These are phyloP conservation scores for Seriola dumerili DNA, from an alignment of 2,113 vertebrate genomes.

Conservation along the genomic window DNA sequence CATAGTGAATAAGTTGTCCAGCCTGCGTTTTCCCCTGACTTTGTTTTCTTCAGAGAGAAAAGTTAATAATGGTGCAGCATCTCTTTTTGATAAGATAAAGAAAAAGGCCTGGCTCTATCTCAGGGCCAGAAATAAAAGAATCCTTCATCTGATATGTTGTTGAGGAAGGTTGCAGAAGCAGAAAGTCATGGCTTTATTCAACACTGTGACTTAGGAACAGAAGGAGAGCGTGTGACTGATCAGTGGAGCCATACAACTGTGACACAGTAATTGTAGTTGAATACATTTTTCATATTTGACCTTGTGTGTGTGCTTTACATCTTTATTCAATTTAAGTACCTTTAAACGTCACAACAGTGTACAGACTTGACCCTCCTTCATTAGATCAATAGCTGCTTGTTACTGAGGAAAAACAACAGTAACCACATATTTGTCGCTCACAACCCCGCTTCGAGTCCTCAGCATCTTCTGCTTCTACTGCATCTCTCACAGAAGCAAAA, in stretches of 20 bases:
- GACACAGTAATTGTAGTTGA: neutral
- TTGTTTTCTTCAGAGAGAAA: neutral
- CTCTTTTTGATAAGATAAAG: neutral
- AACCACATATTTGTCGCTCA: too few relatives aligned
- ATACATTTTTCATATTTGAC: neutral
- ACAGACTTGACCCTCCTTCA: neutral
- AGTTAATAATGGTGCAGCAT: neutral
- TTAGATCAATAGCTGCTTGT: neutral
- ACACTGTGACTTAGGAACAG: too few relatives aligned
- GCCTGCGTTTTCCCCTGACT: neutral
- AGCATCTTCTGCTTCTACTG: neutral
- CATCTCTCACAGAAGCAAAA: neutral
- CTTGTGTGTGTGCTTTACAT: neutral
- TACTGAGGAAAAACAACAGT: too few relatives aligned
- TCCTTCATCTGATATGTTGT: neutral
- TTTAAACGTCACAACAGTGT: neutral
- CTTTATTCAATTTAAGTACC: neutral
- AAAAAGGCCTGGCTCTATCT: neutral
- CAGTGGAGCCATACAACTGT: too few relatives aligned
- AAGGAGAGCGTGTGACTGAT: too few relatives aligned
- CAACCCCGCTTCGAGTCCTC: neutral
- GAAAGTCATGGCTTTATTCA: neutral
- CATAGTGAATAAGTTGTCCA: too few relatives aligned
- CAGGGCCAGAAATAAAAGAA: too few relatives aligned
- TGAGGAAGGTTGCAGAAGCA: neutral